Base-by-base conservation (phyloP, 2,888 invertebrate genomes). In the Oeneis ivallda region DNA sequence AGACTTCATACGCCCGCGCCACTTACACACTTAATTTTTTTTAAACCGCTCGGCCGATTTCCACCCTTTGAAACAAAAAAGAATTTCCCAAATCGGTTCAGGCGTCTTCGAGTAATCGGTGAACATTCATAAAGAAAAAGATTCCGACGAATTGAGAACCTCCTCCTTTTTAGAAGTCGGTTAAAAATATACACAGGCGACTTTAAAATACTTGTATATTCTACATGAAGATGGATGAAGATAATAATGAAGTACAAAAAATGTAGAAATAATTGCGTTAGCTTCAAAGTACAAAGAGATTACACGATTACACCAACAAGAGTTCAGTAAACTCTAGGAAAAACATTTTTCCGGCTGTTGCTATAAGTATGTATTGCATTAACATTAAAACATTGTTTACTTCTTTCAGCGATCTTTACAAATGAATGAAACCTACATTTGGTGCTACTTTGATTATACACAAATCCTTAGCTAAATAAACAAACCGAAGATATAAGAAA, bases 281-380 rank as follows among this genome's bases (percentile, higher is more conserved):
- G 53, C n/a, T 9, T 37, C 37, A 54, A 54, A 54, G 54, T 39
- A 37, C 32, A 34, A 32, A n/a, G n/a, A 47, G 34, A 47, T 19
- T 45, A 34, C 57, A 11, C 37, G 61, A 61, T 61, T 13, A 47
- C 7, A 41, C 64, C 19, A 58, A 26, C 15, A 39, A 11, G 56
- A 68, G 68, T 66, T 69, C 61, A 69, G 53, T 58, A 49, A 69
- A 68, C 68, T 63, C 52, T 17, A 15, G 41, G 47, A 66, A 68
- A 64, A 47, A 47, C 41, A 54, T 34, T 56, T 54, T 66, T 37
- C 49, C 57, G 47, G 65, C 43, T 63, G 60, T 47, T 60, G 61
- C 63, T 65, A n/a, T n/a, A n/a, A n/a, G 50, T 34, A 34, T 52
- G 41, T 19, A n/a, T 8, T 15, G 54, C 43, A 19, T 32, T 26